A percentile compares a stretch with the other conserved stretches of the same genome.
phyloP scores from a whole-genome alignment of 1,140 invertebrate genomes.

The Pinna nobilis region DNA sequence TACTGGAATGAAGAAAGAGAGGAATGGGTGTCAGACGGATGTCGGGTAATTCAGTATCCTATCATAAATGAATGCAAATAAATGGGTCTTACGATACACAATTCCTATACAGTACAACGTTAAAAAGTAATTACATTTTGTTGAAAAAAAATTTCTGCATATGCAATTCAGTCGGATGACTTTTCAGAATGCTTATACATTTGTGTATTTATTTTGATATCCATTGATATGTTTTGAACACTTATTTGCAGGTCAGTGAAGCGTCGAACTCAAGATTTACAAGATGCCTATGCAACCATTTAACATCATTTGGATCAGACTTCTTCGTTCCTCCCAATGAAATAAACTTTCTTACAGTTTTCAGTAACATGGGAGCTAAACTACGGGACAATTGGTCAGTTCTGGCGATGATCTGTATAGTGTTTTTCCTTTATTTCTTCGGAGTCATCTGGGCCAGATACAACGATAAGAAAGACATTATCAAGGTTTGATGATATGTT shows the following conservation, averaged over 20 bases:
- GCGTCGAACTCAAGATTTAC: conserved; percentile 51
- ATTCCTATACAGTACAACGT: too few species aligned
- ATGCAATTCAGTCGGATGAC: not conserved
- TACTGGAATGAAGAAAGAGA: conserved; percentile 55
- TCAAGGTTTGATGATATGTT: conserved; percentile 47
- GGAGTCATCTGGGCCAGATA: conserved; percentile 57
- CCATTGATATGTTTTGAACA: not conserved
- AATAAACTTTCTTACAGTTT: conserved; percentile 63
- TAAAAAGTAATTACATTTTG: too few species aligned
- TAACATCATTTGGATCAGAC: conserved; percentile 61
- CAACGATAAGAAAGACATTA: conserved; percentile 60
- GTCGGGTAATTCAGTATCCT: conserved; percentile 48
- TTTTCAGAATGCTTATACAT: not conserved
- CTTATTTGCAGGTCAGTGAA: conserved; percentile 45
- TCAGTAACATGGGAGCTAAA: conserved; percentile 55
- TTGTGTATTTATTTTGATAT: not conserved
- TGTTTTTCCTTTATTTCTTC: conserved; percentile 54
- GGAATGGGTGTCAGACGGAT: conserved; percentile 57
- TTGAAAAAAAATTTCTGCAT: too few species aligned
- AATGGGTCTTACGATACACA: too few species aligned
- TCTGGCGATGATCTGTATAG: conserved; percentile 51
- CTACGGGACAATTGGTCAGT: conserved; percentile 63
- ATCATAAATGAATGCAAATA: too few species aligned
- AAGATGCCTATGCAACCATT: conserved; percentile 60
- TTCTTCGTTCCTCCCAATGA: conserved; percentile 62